Evolutionary conservation across 2,797 vertebrate species (phyloP).

Genomic region (Tiaroga cobitis): DNA sequence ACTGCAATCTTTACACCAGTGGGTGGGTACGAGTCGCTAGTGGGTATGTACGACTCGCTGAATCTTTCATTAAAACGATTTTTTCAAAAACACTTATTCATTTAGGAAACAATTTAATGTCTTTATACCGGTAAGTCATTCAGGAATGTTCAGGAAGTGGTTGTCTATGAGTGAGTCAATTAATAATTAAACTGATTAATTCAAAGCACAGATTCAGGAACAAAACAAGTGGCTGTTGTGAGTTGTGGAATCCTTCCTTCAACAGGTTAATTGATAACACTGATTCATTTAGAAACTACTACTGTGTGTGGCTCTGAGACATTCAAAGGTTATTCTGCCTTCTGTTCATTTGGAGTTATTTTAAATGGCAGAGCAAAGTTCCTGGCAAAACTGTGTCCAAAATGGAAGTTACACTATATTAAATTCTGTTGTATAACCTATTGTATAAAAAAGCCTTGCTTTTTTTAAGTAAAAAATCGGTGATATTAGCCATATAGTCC

Average conservation of each 20-base stretch:
- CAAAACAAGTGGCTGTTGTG: background rate
- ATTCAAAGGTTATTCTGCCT: background rate
- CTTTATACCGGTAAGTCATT: background rate
- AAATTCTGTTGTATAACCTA: background rate
- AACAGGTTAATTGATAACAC: too few relatives aligned
- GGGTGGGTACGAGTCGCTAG: background rate
- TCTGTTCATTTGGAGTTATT: background rate
- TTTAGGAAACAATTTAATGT: background rate
- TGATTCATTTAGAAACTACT: background rate
- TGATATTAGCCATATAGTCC: background rate
- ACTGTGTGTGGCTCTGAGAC: background rate
- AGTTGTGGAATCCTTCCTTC: background rate
- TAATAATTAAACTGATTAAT: background rate
- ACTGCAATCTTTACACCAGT: background rate
- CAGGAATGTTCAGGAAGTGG: background rate
- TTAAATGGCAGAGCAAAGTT: background rate
- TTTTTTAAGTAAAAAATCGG: background rate
- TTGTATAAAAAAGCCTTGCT: background rate
- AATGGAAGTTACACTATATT: background rate
- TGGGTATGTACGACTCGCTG: too few relatives aligned
- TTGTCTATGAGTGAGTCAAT: background rate
- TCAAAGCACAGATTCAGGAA: background rate
- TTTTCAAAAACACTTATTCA: background rate
- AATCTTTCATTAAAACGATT: background rate
- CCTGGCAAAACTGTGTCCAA: background rate